Base-by-base conservation (phyloP, 2,888 invertebrate genomes). In the Cephus nigrinus region DNA sequence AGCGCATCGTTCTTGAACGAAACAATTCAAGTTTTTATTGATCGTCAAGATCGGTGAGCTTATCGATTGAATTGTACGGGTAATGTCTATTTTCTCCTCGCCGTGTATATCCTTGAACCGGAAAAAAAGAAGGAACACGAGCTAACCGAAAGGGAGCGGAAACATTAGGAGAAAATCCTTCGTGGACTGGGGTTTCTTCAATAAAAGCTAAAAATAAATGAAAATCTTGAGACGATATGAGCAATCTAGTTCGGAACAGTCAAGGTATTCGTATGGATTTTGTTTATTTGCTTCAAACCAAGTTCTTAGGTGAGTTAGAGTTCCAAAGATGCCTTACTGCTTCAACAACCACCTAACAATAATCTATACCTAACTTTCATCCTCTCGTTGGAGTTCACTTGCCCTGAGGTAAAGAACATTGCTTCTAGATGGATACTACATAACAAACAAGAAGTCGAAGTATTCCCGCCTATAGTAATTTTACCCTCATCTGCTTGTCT, bases 321-420 rank as follows among this genome's bases (percentile, higher is more conserved):
- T 81, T 83, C 82, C 81, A 80, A 81, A 82, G 84, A 84, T 81
- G 82, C 80, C 84, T 83, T 81, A 82, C 82, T 81, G 80, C 76
- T 83, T 82, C 81, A 80, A 82, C 78, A 80, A 82, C 77, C 80
- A 72, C 75, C 81, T 82, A 83, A 84, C 81, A 80, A 84, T 84
- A 81, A 84, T 83, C 82, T 82, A 83, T 80, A 84, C 76, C 79
- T 75, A 83, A 80, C 78, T 77, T 80, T 68, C 15, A 68, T 73
- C 73, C 36, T 15, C 33, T 73, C 72, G 68, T 55, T 36, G 23
- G 2, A 55, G 55, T 55, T 55, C 23, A 5, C 23, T 55, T 55
- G 23, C 55, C 55, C 55, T 55, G 55, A 2, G 23, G 23, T 9
- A 23, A 15, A 23, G 9, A 23, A 55, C 55, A 55, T 15, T 55